Base-by-base conservation (phyloP, 2,113 vertebrate genomes). In the Megaleporinus macrocephalus region DNA sequence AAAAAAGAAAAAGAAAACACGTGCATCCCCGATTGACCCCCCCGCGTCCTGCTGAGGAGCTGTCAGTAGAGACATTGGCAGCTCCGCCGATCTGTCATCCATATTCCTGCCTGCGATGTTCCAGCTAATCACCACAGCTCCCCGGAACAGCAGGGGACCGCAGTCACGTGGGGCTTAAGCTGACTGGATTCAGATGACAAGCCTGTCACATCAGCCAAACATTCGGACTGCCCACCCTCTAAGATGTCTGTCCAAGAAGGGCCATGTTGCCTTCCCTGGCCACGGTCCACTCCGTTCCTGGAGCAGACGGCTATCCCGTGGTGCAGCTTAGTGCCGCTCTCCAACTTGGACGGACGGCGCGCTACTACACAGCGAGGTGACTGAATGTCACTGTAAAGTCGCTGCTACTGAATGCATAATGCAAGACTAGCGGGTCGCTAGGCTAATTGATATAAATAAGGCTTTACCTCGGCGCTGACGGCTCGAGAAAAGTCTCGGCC, bases 361-460 rank as follows among this genome's bases (percentile, higher is more conserved):
- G 36, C 26, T 55, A 73, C 49, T 61, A 36, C 27, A 51, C 51
- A 59, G 33, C 41, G 59, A 76, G 73, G 66, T 72, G 59, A 26
- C 68, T 4, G 11, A 76, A 47, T 78, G 36, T 82, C 63, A 65
- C 33, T 73, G 70, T 33, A 83, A 51, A 29, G 16, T 65, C 68
- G 20, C 27, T 65, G 70, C 59, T 51, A 26, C 57, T 41, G 33
- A 79, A 79, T 79, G 65, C 66, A 72, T 74, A 72, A 74, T 29
- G 22, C 33, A 72, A 63, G 62, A 57, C 72, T 80, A 63, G 74
- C n/a, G 4, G 47, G 79, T 57, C 9, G 4, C 73, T 22, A 53
- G 26, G 66, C 75, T 86, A 83, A 83, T 86, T 83, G 73, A 73
- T 86, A 73, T 73, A 83, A 80, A 83, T 79, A 55, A 57, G 71